Conservation (phyloP, 2,797 vertebrate species). For the Synaphobranchus kaupii region DNA sequence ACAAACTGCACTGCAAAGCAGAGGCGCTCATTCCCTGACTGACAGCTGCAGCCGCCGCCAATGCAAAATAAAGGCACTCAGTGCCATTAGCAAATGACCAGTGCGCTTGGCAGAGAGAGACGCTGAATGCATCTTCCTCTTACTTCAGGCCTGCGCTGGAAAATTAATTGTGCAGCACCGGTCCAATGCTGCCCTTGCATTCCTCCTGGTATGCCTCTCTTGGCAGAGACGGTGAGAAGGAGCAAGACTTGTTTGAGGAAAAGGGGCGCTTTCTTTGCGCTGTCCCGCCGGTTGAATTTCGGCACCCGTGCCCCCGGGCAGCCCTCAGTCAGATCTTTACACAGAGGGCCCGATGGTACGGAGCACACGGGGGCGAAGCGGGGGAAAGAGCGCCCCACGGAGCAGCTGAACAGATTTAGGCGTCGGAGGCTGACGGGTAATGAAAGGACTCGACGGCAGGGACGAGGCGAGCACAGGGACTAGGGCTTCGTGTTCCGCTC, state of each 20-base stretch:
- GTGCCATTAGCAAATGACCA: neutral
- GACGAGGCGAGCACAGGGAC: neutral
- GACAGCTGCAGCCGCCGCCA: slow-evolving; percentile 13
- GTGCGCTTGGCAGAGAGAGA: neutral
- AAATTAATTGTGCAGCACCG: neutral
- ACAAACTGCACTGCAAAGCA: neutral
- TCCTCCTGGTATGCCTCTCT: neutral
- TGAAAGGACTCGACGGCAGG: neutral
- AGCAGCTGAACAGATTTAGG: neutral
- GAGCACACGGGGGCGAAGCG: neutral
- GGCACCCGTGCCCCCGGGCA: neutral
- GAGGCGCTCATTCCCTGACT: no score
- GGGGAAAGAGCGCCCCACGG: neutral
- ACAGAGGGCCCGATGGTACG: neutral
- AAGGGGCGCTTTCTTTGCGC: neutral
- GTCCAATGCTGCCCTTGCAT: neutral
- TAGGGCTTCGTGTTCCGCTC: no score
- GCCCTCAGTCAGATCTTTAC: neutral
- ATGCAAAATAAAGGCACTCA: neutral
- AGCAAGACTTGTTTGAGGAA: neutral
- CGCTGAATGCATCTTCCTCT: neutral
- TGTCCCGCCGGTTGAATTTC: neutral
- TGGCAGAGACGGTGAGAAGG: neutral
- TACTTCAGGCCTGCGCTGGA: neutral
- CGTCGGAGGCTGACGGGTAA: neutral